Evolutionary conservation across 2,797 vertebrate genomes (phyloP), one percentile per base, ranked within the genome.

Genomic region (Molossus alvarezi): DNA sequence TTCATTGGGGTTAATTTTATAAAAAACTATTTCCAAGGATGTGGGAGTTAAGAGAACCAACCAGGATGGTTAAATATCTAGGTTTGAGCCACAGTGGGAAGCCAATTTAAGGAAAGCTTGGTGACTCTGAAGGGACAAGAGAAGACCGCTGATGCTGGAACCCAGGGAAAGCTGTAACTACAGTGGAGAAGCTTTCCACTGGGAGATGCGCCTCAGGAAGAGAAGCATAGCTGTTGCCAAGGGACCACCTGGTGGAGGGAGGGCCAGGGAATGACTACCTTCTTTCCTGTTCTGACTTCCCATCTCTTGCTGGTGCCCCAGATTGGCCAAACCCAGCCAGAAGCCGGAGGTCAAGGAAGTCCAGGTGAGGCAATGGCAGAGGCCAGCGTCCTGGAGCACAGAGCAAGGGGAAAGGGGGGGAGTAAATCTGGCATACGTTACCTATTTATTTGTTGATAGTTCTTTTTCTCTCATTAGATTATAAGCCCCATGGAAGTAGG

Each of bases 11-110:
- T 3, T 84, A 72, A 90, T 90, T 91, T 83, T 73, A 83, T 82
- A 96, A 82, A 75, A 45, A 64, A 96, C 51, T 73, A 21, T 79
- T 91, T 96, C 79, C 6, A 83, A 93, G 87, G 48, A 83, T 95
- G 71, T 94, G 51, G 89, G 75, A 82, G 21, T 96, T 88, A 77
- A 92, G 53, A 88, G 64, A 94, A 83, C 33, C 45, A 87, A 11
- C 20, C 2, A 33, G 33, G 41, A 13, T 76, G 10, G 48, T 72
- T 27, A 79, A 81, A 41, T 18, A 67, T 48, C 6, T 37, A 79
- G 84, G 10, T 13, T 86, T 88, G 92, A 86, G 62, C 25, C 41
- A 25, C 45, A 57, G 27, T 48, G 5, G 45, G 33, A 85, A 95
- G 27, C 27, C 82, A 53, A 92, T 86, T 95, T 84, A 85, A 95